Evolutionary conservation across 2,113 vertebrate species (phyloP).

Genomic region (Dryoscopus gambensis): DNA sequence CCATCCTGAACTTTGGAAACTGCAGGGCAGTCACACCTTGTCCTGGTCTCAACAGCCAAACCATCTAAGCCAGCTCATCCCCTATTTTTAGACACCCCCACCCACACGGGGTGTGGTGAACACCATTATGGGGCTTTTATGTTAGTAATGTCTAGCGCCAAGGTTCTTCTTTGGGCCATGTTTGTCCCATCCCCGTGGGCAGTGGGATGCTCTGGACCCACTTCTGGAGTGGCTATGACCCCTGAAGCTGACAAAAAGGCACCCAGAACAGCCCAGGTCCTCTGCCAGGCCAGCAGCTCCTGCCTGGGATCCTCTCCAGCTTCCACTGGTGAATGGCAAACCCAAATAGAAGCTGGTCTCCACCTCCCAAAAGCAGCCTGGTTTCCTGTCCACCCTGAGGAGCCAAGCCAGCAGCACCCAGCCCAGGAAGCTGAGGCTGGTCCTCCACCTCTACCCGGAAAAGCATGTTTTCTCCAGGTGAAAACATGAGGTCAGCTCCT

Average conservation of each 20-base stretch:
- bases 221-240: background rate
- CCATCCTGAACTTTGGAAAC: background rate
- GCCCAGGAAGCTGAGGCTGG: background rate
- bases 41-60: background rate
- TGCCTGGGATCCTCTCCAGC: conserved; percentile 5
- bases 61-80: conserved; percentile 15
- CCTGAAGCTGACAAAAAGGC: background rate
- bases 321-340: background rate
- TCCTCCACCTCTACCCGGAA: background rate
- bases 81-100: conserved; percentile 42
- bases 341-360: background rate
- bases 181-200: background rate
- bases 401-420: background rate
- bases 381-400: background rate
- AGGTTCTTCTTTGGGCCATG: background rate
- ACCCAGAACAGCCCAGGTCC: background rate
- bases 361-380: background rate
- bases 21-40: background rate
- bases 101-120: conserved; percentile 44
- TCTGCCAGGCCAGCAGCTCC: background rate
- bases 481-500: conserved; percentile 38
- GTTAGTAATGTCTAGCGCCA: background rate
- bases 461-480: conserved; percentile 25
- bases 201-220: background rate
- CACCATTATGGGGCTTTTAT: background rate